Evolutionary conservation across 2,113 vertebrate genomes (phyloP), one percentile per base, ranked within the genome.

Genomic region (Galbula dea): DNA sequence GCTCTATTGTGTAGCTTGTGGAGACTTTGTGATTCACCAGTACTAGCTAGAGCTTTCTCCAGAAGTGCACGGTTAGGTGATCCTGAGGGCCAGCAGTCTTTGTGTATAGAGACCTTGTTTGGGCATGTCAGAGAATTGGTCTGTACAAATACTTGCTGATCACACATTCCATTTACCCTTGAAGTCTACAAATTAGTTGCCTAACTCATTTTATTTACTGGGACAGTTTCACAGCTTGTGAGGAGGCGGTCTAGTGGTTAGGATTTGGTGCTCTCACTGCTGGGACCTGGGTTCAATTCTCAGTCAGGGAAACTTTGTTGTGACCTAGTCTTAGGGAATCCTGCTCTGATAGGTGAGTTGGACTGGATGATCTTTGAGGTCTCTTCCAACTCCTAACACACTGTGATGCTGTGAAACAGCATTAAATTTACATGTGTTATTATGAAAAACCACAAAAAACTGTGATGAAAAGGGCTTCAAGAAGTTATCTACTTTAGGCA

Each of bases 61-160:
- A 71, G 37, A n/a, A 62, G 2, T 7, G 46, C 7, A 5, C 34
- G 32, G 11, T n/a, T 62, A 26, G 14, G 10, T 13, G 2, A 0
- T 51, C 18, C 22, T 15, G 15, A 55, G 10, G 30, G 29, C 22
- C 48, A 46, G 12, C 2, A 21, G 26, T 26, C 26, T 89, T 34
- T 45, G 24, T 13, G 11, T 29, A 15, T 41, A 36, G 19, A 54
- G 14, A 51, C 20, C 2, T 72, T 83, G 11, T 65, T 46, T 26
- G 30, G 23, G 11, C 45, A 49, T 58, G 7, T 62, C 34, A 77
- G 68, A 68, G 29, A 54, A 58, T 79, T 73, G 61, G 65, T 4
- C 13, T 52, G 24, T 69, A 61, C 14, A 73, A 65, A 66, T 37
- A 51, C 10, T 4, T 67, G 15, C 45, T 73, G 19, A 55, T 82